Evolutionary conservation across 2,797 vertebrate species (phyloP).

Genomic region (Cirrhinus mrigala): DNA sequence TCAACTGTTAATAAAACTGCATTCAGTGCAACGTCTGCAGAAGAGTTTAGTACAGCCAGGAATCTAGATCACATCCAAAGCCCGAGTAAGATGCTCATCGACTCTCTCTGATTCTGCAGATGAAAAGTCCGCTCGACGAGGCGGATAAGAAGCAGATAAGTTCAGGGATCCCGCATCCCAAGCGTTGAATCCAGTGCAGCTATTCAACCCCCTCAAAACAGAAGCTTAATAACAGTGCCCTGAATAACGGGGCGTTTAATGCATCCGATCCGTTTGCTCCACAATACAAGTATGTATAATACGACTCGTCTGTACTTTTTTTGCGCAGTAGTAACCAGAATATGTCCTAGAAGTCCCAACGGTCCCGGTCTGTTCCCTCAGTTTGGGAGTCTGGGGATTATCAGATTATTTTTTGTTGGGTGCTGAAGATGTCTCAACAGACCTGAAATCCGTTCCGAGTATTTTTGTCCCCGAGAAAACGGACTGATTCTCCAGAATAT

Average conservation of each 20-base stretch:
- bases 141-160: conserved; percentile 18
- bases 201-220: conserved; percentile 59
- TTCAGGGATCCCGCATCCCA: conserved; percentile 63
- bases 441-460: conserved; percentile 26
- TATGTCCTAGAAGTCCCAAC: conserved; percentile 42
- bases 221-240: conserved; percentile 49
- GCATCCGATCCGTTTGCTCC: conserved; percentile 43
- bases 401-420: conserved; percentile 30
- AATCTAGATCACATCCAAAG: conserved; percentile 39
- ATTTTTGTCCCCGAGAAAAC: background rate
- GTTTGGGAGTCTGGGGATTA: conserved; percentile 43
- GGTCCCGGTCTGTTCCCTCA: conserved; percentile 22
- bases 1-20: conserved; percentile 26
- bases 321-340: conserved; percentile 21
- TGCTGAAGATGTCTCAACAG: conserved; percentile 34
- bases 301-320: conserved; percentile 40
- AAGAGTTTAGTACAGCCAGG: conserved; percentile 37
- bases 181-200: conserved; percentile 72
- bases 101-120: conserved; percentile 17
- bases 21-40: conserved; percentile 20
- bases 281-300: conserved; percentile 16
- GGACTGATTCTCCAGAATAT: conserved; percentile 11
- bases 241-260: conserved; percentile 35
- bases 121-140: conserved; percentile 28
- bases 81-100: conserved; percentile 37